phyloP scores from a whole-genome alignment of 2,888 invertebrate species.

The Cheilosia variabilis region DNA sequence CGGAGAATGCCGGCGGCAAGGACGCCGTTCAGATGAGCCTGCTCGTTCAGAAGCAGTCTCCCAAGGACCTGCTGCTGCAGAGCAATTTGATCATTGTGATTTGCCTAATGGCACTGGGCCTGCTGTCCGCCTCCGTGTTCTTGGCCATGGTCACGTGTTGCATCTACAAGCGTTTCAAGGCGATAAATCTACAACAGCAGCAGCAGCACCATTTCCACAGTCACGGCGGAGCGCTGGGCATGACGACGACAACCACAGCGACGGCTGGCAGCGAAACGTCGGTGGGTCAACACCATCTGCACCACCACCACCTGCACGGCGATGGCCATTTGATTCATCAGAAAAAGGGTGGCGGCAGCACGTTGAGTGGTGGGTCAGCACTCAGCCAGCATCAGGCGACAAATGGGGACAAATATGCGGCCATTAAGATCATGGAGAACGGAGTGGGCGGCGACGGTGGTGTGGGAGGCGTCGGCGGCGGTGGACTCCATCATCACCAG shows the following conservation, averaged over 20 bases:
- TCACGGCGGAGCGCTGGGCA: constrained; percentile 63
- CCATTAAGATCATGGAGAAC: constrained; percentile 75
- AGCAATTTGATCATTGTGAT: constrained; percentile 80
- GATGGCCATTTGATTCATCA: constrained; percentile 68
- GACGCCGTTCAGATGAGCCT: constrained; percentile 88
- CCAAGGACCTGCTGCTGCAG: constrained; percentile 78
- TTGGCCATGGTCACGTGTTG: constrained; percentile 81
- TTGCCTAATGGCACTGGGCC: constrained; percentile 80
- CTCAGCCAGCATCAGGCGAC: constrained; percentile 60
- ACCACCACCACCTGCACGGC: constrained; percentile 66
- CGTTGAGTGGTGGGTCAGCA: constrained; percentile 46
- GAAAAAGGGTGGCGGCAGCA: constrained; percentile 54
- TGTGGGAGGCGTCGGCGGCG: constrained; percentile 28
- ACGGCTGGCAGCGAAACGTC: constrained; percentile 66
- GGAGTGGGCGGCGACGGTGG: constrained; percentile 73
- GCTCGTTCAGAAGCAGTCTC: constrained; percentile 79
- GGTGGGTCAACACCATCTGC: constrained; percentile 66
- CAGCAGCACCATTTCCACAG: constrained; percentile 78
- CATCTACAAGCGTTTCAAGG: constrained; percentile 80
- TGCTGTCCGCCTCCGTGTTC: constrained; percentile 80
- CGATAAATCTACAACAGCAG: constrained; percentile 77
- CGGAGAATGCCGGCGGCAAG: constrained; percentile 91
- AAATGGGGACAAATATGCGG: constrained; percentile 72
- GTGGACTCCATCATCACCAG: constrained; percentile 66
- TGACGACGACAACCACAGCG: constrained; percentile 66